These are phyloP conservation scores for Reinhardtius hippoglossoides DNA, from an alignment of 2,113 vertebrate species.

Conservation along the genomic window DNA sequence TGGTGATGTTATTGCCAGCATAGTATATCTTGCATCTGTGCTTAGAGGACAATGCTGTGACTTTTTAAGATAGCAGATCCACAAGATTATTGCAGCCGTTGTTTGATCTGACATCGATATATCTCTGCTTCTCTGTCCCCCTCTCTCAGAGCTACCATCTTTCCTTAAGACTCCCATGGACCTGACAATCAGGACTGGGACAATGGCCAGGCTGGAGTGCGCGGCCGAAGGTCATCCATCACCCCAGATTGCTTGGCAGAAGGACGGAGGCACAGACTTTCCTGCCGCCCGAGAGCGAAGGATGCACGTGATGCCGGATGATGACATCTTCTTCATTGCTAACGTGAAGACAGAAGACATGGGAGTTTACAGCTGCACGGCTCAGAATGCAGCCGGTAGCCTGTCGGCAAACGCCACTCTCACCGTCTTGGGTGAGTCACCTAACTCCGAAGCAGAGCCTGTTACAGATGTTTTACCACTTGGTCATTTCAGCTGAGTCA, in stretches of 20 bases:
- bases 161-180: constrained; percentile 99
- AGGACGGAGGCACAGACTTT: constrained; percentile 96
- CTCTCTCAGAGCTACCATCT: constrained; percentile 89
- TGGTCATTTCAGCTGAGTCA: constrained; percentile 34
- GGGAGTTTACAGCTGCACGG: constrained; percentile 96
- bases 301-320: constrained; percentile 99
- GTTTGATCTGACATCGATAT: not conserved
- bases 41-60: not conserved
- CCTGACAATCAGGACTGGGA: constrained; percentile 90
- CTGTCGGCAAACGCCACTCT: constrained; percentile 94
- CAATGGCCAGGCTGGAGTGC: constrained; percentile 93
- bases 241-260: constrained; percentile 98
- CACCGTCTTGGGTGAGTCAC: constrained; percentile 90
- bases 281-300: constrained; percentile 94
- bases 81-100: too few relatives aligned
- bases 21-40: not conserved
- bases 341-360: constrained; percentile 95
- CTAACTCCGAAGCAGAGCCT: constrained; percentile 8
- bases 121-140: not conserved
- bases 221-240: constrained; percentile 92
- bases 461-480: not conserved
- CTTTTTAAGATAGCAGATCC: not conserved
- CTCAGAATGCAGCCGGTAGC: constrained; percentile 95
- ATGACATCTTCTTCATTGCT: constrained; percentile 97
- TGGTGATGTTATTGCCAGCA: not conserved